These are phyloP conservation scores for Helogale parvula DNA, from an alignment of 2,113 vertebrate species.

Conservation along the genomic window DNA sequence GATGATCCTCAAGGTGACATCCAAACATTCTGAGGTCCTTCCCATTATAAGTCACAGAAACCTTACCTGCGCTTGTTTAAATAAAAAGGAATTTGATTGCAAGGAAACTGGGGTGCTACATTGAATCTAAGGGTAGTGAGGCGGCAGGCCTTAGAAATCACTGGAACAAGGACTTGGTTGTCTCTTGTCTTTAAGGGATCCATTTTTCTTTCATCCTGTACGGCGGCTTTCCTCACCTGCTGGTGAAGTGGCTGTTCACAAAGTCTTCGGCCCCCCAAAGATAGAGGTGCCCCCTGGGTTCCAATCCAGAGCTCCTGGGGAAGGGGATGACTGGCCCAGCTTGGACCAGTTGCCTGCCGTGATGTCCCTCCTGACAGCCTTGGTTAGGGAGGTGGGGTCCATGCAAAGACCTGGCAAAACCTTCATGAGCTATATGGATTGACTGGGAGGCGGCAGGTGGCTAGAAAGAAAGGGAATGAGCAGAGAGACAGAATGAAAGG, in stretches of 20 bases:
- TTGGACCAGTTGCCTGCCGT: not conserved
- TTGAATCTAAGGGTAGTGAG: not conserved
- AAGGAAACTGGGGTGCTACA: not conserved
- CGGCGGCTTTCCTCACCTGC: not conserved
- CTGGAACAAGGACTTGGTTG: not conserved
- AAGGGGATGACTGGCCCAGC: not conserved
- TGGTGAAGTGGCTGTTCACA: not conserved
- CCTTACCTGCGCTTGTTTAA: not conserved
- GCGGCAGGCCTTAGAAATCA: not conserved
- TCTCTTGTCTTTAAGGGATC: not conserved
- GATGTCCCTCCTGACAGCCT: not conserved
- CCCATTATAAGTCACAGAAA: not conserved
- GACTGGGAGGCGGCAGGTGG: not conserved
- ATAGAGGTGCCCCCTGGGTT: not conserved
- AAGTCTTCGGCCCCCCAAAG: not conserved
- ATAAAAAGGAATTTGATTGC: not conserved
- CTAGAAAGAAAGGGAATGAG: not conserved
- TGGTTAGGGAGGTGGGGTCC: not conserved
- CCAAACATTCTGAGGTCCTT: not conserved
- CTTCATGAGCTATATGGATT: not conserved
- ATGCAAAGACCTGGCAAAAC: rapidly evolving
- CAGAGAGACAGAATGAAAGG: not conserved
- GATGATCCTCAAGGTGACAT: not conserved
- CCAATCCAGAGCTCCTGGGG: not conserved
- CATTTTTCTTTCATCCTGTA: not conserved